Percentiles rank a stretch among this genome's conserved stretches.
These are phyloP conservation scores for Galaxea fascicularis DNA, from an alignment of 92 coral and sea anemone genomes.

Conservation along the genomic window DNA sequence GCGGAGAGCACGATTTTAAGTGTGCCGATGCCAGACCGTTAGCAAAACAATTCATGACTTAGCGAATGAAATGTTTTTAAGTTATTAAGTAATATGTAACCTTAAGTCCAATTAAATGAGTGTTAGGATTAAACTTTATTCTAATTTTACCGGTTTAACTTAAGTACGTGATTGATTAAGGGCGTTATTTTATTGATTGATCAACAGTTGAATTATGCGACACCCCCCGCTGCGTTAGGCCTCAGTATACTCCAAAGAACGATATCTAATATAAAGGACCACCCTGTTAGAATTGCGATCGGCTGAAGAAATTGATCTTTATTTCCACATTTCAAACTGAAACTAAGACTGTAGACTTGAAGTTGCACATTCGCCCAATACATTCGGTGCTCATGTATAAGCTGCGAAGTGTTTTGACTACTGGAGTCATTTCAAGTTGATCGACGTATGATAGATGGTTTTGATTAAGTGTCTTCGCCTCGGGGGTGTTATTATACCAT, in stretches of 20 bases:
- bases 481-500: constrained; percentile 35
- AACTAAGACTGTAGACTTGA: not conserved
- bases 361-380: not conserved
- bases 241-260: not conserved
- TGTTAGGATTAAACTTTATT: not conserved
- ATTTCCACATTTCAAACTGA: not conserved
- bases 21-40: not conserved
- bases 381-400: not conserved
- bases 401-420: constrained; percentile 29
- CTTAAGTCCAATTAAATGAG: not conserved
- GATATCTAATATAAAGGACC: not conserved
- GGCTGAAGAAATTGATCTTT: not conserved
- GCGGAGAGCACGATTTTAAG: not conserved
- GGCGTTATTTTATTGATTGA: not conserved
- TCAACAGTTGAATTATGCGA: not conserved
- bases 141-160: not conserved
- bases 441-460: constrained; percentile 16
- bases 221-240: constrained; percentile 18
- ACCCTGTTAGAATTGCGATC: not conserved
- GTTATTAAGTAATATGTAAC: not conserved
- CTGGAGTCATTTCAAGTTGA: constrained; percentile 11
- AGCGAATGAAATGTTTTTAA: no score
- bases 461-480: constrained; percentile 23
- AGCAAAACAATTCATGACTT: not conserved
- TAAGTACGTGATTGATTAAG: not conserved